These are phyloP conservation scores for Monopis laevigella DNA, from an alignment of 2,888 invertebrate genomes.

Conservation along the genomic window DNA sequence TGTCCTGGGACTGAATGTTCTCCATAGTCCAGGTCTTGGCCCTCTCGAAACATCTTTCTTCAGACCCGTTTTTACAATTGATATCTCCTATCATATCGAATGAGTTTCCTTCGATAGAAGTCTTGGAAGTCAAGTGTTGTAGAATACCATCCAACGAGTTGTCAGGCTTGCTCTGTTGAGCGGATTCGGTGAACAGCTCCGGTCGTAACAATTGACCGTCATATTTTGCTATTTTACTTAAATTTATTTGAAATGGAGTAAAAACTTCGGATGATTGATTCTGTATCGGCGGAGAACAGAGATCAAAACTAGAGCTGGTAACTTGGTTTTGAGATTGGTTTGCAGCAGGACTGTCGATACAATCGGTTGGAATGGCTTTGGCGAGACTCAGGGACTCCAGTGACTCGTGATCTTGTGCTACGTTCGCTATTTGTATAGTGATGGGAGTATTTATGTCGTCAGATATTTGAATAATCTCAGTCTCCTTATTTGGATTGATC, in stretches of 20 bases:
- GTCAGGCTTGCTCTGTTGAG: not conserved
- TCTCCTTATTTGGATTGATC: conserved; percentile 2
- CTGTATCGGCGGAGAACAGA: conserved; percentile 52
- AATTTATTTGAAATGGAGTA: conserved; percentile 50
- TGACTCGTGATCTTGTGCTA: not conserved
- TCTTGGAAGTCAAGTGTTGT: not conserved
- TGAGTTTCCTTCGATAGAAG: not conserved
- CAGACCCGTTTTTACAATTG: not conserved
- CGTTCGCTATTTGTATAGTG: conserved; percentile 13
- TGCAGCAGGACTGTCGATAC: no score
- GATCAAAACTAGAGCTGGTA: conserved; percentile 55
- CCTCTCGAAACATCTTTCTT: not conserved
- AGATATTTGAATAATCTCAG: conserved; percentile 17
- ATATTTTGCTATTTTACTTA: conserved; percentile 43
- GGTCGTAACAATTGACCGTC: conserved; percentile 43
- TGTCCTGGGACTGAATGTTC: not conserved
- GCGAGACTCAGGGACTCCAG: no score
- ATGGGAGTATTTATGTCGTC: conserved; percentile 16
- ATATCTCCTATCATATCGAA: not conserved
- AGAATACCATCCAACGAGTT: not conserved
- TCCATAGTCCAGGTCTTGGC: not conserved
- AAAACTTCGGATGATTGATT: conserved; percentile 47
- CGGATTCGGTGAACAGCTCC: conserved; percentile 24
- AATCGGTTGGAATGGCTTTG: no score
- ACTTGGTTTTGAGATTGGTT: conserved; percentile 34